Base-by-base conservation (phyloP, 2,888 invertebrate genomes). In the Cheilosia grossa region DNA sequence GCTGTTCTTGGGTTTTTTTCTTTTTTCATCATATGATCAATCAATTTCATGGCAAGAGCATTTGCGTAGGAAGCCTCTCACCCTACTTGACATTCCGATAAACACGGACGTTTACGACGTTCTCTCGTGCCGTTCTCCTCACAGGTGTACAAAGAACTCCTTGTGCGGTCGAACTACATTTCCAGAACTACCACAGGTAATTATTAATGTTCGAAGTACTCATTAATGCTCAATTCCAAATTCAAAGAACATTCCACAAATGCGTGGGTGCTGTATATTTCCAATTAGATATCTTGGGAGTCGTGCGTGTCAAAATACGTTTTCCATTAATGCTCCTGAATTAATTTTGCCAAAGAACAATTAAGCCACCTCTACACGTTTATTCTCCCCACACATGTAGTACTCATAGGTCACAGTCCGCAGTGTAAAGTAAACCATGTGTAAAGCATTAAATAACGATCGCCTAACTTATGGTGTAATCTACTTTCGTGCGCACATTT, bases 401-500 rank as follows among this genome's bases (percentile, higher is more conserved):
- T 24, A 6, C 27, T 6, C 27, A 6, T 6, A 27, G 27, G 33
- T 13, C 30, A 9, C 30, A 9, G 53, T 27, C 6, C 30, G 2
- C 30, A 9, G 53, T 27, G 3, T n/a, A 19, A 49, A 7, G 40
- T 37, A 19, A 5, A 6, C 37, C 59, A 15, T 27, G 61, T 72
- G 42, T 30, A 72, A 72, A n/a, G n/a, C n/a, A 42, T 72, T 61
- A 51, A 72, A 72, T 72, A 51, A 61, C 59, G 59, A 27, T 24
- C 51, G 17, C 51, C 40, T 40, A 19, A 59, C 37, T 59, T 72
- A 51, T 47, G 59, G 70, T 13, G 3, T n/a, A 13, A 4, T 37
- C 37, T 10, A 24, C 24, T 27, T 51, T 53, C 66, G 53, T 53
- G 66, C 13, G 30, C 9, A 51, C 40, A 27, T 66, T 53, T 53